phyloP scores from a whole-genome alignment of 1,140 invertebrate genomes.

The Nasonia longicornis region DNA sequence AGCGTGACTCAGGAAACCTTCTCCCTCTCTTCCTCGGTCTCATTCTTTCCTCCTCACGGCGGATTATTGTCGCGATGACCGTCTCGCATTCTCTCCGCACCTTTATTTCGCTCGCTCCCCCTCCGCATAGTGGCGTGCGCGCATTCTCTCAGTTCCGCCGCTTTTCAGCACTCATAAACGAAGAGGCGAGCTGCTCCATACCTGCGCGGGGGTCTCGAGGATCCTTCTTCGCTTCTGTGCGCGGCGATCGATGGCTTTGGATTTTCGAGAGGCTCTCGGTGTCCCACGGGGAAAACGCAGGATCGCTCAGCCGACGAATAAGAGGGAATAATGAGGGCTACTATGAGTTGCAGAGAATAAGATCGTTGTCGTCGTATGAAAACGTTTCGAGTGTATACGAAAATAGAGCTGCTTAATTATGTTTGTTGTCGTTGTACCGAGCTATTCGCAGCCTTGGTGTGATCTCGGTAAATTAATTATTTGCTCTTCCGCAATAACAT shows the following conservation, averaged over 20 bases:
- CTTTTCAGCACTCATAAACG: conserved; percentile 18
- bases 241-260: not conserved
- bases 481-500: not conserved
- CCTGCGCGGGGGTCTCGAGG: not conserved
- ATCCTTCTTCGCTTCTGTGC: not conserved
- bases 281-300: not conserved
- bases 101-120: conserved; percentile 45
- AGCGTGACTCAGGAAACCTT: conserved; percentile 44
- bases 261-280: conserved; percentile 2
- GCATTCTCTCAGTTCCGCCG: not conserved
- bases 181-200: not conserved
- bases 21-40: not conserved
- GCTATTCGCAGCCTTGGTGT: not conserved
- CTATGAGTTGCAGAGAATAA: no score
- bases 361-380: not conserved
- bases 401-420: not conserved
- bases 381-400: not conserved
- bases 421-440: not conserved
- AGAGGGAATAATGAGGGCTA: not conserved
- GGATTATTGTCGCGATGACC: conserved; percentile 2
- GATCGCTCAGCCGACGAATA: not conserved
- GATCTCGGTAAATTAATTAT: not conserved
- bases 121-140: not conserved
- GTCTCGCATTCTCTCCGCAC: conserved; percentile 35
- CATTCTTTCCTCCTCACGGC: conserved; percentile 5